Base-by-base conservation (phyloP, 1,140 invertebrate species). In the Hycleus phaleratus region DNA sequence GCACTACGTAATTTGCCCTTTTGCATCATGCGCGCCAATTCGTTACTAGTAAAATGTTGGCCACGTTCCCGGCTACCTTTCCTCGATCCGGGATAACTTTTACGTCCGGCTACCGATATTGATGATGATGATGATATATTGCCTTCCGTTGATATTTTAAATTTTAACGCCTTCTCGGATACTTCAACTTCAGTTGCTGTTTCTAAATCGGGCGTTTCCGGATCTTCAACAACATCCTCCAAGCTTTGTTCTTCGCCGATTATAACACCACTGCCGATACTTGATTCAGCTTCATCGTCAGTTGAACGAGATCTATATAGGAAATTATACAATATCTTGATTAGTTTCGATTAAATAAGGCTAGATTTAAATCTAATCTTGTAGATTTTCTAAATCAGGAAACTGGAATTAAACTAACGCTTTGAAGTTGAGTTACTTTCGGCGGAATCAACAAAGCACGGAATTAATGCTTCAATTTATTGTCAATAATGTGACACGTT, bases 141-240 rank as follows among this genome's bases (percentile, higher is more conserved):
- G 50, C 81, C 78, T 66, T 87, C 85, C 1, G 86, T 88, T 8
- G 85, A 84, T 56, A 85, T 85, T 67, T 85, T 86, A 62, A 85
- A 85, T 65, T 87, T 88, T 0, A 87, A 77, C 2, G 87, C 82
- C 67, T 85, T 86, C 65, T 89, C 87, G 48, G 85, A 86, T 48
- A 88, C 79, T 63, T 87, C 86, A 1, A 87, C 87, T 71, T 89
- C 86, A 10, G 85, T 88, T 6, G 83, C 85, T 2, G 84, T 85
- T 64, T 71, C 68, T 84, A 84, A 79, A 59, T 86, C 84, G 1
- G 83, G 84, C 61, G 79, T 84, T 58, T 83, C 82, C 9, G 79
- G 74, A 57, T 80, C 82, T 38, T 83, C 82, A 4, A 74, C 74
- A 4, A 83, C 76, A 60, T 84, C 81, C 44, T 78, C 81, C 6